Evolutionary conservation across 2,888 invertebrate species (phyloP).

Genomic region (Pseudococcus viburni): DNA sequence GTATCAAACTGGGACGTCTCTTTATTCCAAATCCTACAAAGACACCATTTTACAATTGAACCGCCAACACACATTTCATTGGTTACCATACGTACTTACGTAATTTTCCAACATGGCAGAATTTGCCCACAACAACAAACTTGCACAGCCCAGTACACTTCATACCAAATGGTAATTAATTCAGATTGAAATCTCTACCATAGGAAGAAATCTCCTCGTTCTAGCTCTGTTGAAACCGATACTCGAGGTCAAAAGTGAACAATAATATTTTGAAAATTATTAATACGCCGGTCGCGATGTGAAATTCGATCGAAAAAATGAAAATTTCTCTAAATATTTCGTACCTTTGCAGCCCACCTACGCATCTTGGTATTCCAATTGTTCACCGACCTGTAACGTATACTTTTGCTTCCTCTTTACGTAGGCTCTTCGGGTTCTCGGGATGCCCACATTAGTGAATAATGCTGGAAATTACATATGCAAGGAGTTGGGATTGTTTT

Average conservation of each 20-base stretch:
- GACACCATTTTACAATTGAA: background rate
- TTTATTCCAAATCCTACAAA: background rate
- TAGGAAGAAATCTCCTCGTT: background rate
- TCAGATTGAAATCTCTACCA: background rate
- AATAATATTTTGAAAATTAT: background rate
- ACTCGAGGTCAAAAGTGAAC: background rate
- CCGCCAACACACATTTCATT: conserved; percentile 12
- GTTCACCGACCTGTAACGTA: conserved; percentile 34
- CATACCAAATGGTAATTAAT: background rate
- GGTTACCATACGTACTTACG: background rate
- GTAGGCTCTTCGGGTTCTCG: background rate
- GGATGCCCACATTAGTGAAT: conserved; percentile 42
- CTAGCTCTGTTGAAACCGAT: background rate
- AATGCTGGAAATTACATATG: conserved; percentile 41
- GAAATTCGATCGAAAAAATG: conserved; percentile 13
- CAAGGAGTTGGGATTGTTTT: conserved; percentile 51
- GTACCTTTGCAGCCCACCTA: conserved; percentile 19
- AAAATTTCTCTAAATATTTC: background rate
- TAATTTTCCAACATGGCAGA: conserved; percentile 41
- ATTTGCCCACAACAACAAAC: background rate
- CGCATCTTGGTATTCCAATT: background rate
- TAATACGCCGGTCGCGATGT: background rate
- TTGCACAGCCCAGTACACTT: background rate
- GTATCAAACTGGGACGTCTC: too few relatives aligned
- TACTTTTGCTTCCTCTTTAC: background rate